Evolutionary conservation across 2,797 vertebrate genomes (phyloP), one percentile per base, ranked within the genome.

Genomic region (Labroides dimidiatus): DNA sequence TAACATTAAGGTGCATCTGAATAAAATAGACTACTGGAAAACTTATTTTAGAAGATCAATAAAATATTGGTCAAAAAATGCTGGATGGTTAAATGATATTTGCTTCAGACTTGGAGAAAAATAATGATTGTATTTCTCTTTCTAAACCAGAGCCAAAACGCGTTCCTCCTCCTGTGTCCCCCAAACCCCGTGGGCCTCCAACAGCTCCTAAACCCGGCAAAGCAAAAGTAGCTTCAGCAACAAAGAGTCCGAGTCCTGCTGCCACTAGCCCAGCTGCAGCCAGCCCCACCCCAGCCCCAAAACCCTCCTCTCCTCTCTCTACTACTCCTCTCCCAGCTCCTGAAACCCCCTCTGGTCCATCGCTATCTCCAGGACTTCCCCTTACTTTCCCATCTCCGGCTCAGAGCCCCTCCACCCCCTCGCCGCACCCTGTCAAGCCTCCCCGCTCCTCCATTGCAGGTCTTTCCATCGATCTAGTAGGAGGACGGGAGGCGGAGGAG

Each of bases 131-230:
- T 33, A 30, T 63, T 23, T 48, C 59, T 77, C 55, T 62, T 6
- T 48, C 10, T 48, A 23, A 49, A 50, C 20, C 84, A 96, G 97
- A 99, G 52, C 80, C 93, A 51, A 98, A 96, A 88, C 95, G 96
- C 5, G 84, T 93, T 0, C 97, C 96, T 2, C 97, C 97, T n/a
- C 96, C 96, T 0, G 94, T 98, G 48, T 98, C 97, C 36, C 96
- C 97, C 17, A 98, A 99, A 86, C 97, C 97, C 1, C 89, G 93
- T 0, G 97, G 96, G 0, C 97, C 97, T 62, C 97, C 96, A 1
- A 93, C 91, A 4, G 89, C 92, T 6, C 97, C 92, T 11, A 94
- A 94, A 86, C 93, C 92, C 3, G 87, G 87, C 45, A 93, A 93
- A 85, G 51, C 84, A 48, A 56, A 60, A 10, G 85, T 70, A 27